Percentiles rank a stretch among this genome's conserved stretches.
Evolutionary conservation across 2,888 invertebrate genomes (phyloP).

Genomic region (Arge pagana): DNA sequence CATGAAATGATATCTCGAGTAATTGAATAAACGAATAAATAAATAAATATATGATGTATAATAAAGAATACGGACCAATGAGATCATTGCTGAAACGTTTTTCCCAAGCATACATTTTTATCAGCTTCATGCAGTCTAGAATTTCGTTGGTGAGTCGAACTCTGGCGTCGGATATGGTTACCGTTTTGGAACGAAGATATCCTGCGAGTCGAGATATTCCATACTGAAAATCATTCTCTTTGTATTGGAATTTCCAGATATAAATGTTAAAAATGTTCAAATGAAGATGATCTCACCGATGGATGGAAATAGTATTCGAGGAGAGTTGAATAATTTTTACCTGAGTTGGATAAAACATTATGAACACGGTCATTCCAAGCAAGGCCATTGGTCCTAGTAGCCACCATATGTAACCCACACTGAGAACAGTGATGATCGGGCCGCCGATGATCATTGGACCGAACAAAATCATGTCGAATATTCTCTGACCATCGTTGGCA

Average conservation of each 20-base stretch:
- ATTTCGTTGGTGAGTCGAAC: slow-evolving; percentile 64
- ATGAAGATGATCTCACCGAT: no score
- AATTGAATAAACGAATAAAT: not conserved
- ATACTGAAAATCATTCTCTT: slow-evolving; percentile 58
- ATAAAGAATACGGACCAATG: slow-evolving; percentile 45
- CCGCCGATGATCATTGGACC: slow-evolving; percentile 63
- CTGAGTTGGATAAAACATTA: slow-evolving; percentile 62
- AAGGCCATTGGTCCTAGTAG: slow-evolving; percentile 62
- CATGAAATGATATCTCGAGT: not conserved
- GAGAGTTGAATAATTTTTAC: slow-evolving; percentile 47
- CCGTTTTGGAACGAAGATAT: slow-evolving; percentile 42
- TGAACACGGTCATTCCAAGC: slow-evolving; percentile 60
- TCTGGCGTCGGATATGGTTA: slow-evolving; percentile 47
- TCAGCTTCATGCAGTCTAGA: slow-evolving; percentile 63
- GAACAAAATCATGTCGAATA: slow-evolving; percentile 61
- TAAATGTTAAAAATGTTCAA: no score
- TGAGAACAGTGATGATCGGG: slow-evolving; percentile 60
- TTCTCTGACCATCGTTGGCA: slow-evolving; percentile 62
- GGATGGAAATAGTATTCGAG: no score
- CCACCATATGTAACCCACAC: slow-evolving; percentile 59
- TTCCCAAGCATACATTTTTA: slow-evolving; percentile 72
- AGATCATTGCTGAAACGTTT: slow-evolving; percentile 62
- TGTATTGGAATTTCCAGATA: no score
- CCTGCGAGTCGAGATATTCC: slow-evolving; percentile 56
- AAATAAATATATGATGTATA: not conserved